Evolutionary conservation across 2,797 vertebrate genomes (phyloP), one percentile per base, ranked within the genome.

Genomic region (Esox masquinongy): DNA sequence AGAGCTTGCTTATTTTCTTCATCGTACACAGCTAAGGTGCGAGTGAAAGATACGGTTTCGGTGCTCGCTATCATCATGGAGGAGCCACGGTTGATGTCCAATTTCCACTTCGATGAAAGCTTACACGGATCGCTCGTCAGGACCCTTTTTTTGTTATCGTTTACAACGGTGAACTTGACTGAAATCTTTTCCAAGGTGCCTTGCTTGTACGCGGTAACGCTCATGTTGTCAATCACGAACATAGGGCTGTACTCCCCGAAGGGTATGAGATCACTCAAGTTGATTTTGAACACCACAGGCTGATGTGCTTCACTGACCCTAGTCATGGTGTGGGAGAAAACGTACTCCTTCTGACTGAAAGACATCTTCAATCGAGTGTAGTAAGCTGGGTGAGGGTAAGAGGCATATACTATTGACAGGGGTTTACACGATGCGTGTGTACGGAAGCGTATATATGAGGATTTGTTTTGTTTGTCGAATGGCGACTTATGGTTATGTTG

Each of bases 331-430:
- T 75, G 74, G 34, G 68, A 49, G 36, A 75, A 75, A 2, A 49
- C 8, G 17, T 70, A 75, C 67, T 70, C 74, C 74, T 70, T 75
- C 5, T 47, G 51, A 75, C 74, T 70, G 51, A 75, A 70, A 43
- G 51, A 70, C 67, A 76, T 68, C 14, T n/a, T 29, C 2, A 31
- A 50, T 0, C 29, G 17, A 11, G 14, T 7, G 29, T 16, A 63
- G 1, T 22, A 4, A 26, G 2, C 22, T 0, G 19, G 56, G n/a
- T 5, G 12, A 8, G 12, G 7, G 29, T 26, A 24, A 6, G 19
- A 6, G 17, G 6, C 4, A 16, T n/a, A 8, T 0, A 14, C 12
- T 29, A 26, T 66, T 11, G 16, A 4, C 29, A 1, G 12, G 36
- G 16, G 14, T 17, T 6, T 31, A 1, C 24, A 29, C 0, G 6